Base-by-base conservation (phyloP, 1,140 invertebrate genomes). In the Drosophila virilis region DNA sequence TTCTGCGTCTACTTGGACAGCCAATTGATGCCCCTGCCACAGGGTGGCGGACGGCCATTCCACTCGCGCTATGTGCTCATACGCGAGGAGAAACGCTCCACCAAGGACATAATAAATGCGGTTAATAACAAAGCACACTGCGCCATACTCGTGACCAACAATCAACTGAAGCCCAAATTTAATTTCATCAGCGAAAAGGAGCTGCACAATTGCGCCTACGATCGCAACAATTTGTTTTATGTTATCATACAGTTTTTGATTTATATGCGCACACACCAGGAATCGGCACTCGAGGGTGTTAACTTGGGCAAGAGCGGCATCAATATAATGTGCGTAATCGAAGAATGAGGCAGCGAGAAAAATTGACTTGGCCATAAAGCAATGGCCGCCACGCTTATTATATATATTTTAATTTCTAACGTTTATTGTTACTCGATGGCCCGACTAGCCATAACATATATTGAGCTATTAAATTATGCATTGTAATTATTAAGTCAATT, bases 221-320 rank as follows among this genome's bases (percentile, higher is more conserved):
- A 97, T 48, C 93, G 96, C 54, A 97, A 97, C 92, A 97, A 97
- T 92, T 92, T 97, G 59, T 97, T 97, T 79, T 95, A 97, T 79
- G 95, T 96, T 6, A 93, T 97, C 6, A 91, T 97, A 37, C 93
- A 97, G 51, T 97, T 97, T 92, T 91, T 97, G 0, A 95, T 97
- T 88, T 94, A 95, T 68, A 94, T 97, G 35, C 96, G 96, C 67
- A 94, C 93, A 6, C 94, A 95, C 80, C 95, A 97, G 82, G 94
- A 96, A 82, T 96, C 96, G 37, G 96, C 96, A 93, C 92, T 97
- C 22, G 96, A 96, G 71, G 93, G 96, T 74, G 95, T 97, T 0
- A 97, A 96, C 92, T 92, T 97, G 38, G 96, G 96, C 62, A 94
- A 94, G 83, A 96, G 96, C 50, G 96, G 96, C 65, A 93, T 97